These are phyloP conservation scores for Gambelia wislizenii DNA, from an alignment of 2,797 vertebrate genomes.

Conservation along the genomic window DNA sequence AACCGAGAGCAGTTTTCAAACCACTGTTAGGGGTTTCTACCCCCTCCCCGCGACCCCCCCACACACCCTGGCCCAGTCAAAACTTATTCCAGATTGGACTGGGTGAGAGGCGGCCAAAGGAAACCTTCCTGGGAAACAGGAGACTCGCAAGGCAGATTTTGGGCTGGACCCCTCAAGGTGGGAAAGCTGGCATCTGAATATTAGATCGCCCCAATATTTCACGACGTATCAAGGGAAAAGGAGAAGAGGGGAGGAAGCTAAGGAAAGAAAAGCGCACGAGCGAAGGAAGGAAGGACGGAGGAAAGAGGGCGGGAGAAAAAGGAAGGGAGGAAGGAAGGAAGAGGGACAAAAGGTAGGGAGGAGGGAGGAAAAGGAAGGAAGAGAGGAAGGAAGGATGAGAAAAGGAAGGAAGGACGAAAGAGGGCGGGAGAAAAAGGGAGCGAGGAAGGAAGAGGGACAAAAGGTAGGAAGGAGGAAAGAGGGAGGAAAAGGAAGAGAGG, in stretches of 20 bases:
- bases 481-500: too few species aligned
- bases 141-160: too few species aligned
- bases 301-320: not conserved
- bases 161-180: not conserved
- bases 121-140: conserved; percentile 15
- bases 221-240: too few species aligned
- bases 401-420: too few species aligned
- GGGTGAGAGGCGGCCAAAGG: conserved; percentile 39
- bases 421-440: fast-evolving
- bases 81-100: conserved; percentile 12
- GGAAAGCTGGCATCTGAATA: too few species aligned
- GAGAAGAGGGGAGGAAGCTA: too few species aligned
- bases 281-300: not conserved
- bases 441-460: fast-evolving
- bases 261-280: too few species aligned
- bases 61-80: not conserved
- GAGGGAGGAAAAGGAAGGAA: fast-evolving
- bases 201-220: not conserved
- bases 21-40: fast-evolving
- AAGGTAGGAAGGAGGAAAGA: not conserved
- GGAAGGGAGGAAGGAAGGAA: too few species aligned
- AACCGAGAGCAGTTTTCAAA: not conserved
- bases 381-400: not conserved
- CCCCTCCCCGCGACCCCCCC: not conserved
- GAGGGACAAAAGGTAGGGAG: fast-evolving